Evolutionary conservation across 2,888 invertebrate genomes (phyloP).

Genomic region (Agriopis marginaria): DNA sequence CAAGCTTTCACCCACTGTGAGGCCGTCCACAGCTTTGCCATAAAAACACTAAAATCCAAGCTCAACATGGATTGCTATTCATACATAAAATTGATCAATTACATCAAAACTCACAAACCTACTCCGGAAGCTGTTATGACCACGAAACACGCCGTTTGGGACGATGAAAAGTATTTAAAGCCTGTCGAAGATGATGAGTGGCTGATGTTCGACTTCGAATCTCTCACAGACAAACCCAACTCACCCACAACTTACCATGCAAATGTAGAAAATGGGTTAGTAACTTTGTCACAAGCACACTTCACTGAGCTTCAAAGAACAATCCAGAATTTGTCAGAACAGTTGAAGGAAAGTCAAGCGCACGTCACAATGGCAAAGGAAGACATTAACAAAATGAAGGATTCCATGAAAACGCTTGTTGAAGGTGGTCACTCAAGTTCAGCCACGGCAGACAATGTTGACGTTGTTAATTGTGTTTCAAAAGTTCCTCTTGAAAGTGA

Average conservation of each 20-base stretch:
- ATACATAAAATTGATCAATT: conserved; percentile 93
- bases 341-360: conserved; percentile 87
- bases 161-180: conserved; percentile 91
- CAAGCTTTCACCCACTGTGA: conserved; percentile 90
- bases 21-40: conserved; percentile 88
- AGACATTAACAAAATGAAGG: conserved; percentile 87
- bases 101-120: conserved; percentile 88
- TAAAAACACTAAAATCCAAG: conserved; percentile 88
- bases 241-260: conserved; percentile 84
- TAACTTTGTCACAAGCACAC: conserved; percentile 87
- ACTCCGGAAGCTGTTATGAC: conserved; percentile 85
- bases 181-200: conserved; percentile 93
- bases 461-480: conserved; percentile 69
- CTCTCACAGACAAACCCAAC: conserved; percentile 68
- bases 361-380: conserved; percentile 87
- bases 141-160: conserved; percentile 87
- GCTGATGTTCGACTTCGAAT: conserved; percentile 92
- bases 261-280: conserved; percentile 87
- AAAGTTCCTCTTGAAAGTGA: conserved; percentile 88
- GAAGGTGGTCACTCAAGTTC: conserved; percentile 65
- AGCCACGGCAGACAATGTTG: conserved; percentile 49
- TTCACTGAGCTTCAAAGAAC: conserved; percentile 87
- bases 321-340: conserved; percentile 83
- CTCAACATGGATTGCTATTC: conserved; percentile 93
- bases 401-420: conserved; percentile 85